These are phyloP conservation scores for Diachasma alloeum DNA, from an alignment of 1,140 invertebrate genomes.

Conservation along the genomic window DNA sequence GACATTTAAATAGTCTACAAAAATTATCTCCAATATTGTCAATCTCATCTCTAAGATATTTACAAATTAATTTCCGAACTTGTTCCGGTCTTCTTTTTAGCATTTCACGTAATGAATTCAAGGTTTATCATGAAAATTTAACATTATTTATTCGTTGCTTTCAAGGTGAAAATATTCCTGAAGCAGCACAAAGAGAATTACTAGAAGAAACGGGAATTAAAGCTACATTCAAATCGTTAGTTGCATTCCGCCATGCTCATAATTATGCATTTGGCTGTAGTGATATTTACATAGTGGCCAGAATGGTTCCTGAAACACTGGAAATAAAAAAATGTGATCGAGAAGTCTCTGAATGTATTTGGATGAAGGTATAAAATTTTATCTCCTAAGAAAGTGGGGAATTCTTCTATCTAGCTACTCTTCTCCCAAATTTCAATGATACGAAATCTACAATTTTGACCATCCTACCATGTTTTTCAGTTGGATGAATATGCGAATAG, in stretches of 20 bases:
- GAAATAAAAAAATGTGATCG: conserved; percentile 74
- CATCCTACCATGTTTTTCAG: conserved; percentile 52
- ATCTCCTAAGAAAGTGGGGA: conserved; percentile 5
- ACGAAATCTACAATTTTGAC: conserved; percentile 4
- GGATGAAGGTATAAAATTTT: conserved; percentile 74
- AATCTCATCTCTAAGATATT: too few relatives aligned
- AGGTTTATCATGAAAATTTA: background rate
- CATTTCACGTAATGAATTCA: background rate
- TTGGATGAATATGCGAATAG: conserved; percentile 77
- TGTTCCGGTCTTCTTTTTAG: too few relatives aligned
- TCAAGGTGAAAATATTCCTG: conserved; percentile 81
- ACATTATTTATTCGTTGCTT: conserved; percentile 13
- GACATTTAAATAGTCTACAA: too few relatives aligned
- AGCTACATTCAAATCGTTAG: conserved; percentile 77
- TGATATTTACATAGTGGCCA: conserved; percentile 83
- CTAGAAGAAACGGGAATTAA: conserved; percentile 88
- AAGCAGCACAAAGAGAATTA: conserved; percentile 85
- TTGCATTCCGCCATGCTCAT: conserved; percentile 81
- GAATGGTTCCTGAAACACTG: conserved; percentile 72
- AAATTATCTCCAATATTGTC: too few relatives aligned
- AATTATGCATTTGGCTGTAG: conserved; percentile 79
- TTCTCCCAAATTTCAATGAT: conserved; percentile 1
- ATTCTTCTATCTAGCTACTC: background rate
- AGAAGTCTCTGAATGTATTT: conserved; percentile 80
- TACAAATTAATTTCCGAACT: too few relatives aligned